Conservation (phyloP, 2,113 vertebrate genomes). For the Menura novaehollandiae region DNA sequence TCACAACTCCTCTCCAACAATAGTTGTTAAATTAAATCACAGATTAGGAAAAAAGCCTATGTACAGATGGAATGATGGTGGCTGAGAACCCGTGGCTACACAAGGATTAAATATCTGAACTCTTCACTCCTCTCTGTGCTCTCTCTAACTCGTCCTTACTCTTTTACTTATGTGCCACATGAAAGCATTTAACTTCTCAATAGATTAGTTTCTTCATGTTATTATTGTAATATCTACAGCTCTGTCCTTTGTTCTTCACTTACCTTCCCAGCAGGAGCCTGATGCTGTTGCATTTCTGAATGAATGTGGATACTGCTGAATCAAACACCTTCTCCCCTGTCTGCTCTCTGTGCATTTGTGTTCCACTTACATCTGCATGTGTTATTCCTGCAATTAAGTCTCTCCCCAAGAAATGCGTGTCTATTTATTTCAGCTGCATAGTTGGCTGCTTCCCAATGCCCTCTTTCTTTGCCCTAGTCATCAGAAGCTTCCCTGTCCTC, state of each 20-base stretch:
- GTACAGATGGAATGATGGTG: background rate
- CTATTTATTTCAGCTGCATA: conserved; percentile 27
- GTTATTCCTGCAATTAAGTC: conserved; percentile 31
- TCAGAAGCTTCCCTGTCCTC: conserved; percentile 42
- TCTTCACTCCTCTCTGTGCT: background rate
- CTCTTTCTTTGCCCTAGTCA: conserved; percentile 30
- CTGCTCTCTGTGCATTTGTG: background rate
- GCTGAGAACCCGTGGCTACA: background rate
- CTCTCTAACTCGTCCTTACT: background rate
- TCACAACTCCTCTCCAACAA: background rate
- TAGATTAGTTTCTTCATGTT: background rate
- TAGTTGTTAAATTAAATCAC: background rate
- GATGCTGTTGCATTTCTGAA: background rate
- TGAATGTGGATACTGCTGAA: background rate
- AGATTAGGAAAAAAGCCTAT: background rate
- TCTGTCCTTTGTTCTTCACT: background rate
- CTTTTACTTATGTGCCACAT: background rate
- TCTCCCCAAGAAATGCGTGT: background rate
- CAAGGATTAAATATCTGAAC: background rate
- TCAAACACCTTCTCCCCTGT: background rate
- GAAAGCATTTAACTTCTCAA: background rate
- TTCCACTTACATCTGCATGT: background rate
- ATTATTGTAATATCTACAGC: background rate
- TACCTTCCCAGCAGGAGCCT: background rate
- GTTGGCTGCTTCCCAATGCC: conserved; percentile 28